Percentiles rank a stretch among this genome's conserved stretches.
These are phyloP conservation scores for Strigamia maritima DNA, from an alignment of 2,888 invertebrate genomes.

Conservation along the genomic window DNA sequence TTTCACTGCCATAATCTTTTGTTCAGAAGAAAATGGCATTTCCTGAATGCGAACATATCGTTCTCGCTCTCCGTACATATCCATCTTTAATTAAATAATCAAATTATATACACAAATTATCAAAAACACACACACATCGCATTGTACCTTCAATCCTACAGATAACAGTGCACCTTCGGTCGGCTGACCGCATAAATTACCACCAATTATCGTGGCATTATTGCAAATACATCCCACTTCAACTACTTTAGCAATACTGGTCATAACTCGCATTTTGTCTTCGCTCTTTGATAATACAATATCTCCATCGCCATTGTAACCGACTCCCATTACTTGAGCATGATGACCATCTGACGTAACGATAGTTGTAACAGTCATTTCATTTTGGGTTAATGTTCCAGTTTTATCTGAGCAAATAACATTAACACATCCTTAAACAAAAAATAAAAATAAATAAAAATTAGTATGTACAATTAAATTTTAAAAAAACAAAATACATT, in stretches of 20 bases:
- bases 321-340: slow-evolving; percentile 89
- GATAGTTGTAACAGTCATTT: slow-evolving; percentile 97
- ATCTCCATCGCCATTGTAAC: slow-evolving; percentile 84
- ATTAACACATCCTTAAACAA: slow-evolving; percentile 67
- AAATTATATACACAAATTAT: not conserved
- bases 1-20: slow-evolving; percentile 98
- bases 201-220: slow-evolving; percentile 84
- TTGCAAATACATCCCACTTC: slow-evolving; percentile 92
- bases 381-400: slow-evolving; percentile 96
- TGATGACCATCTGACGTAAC: slow-evolving; percentile 87
- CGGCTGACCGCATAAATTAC: slow-evolving; percentile 82
- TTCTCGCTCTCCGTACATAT: slow-evolving; percentile 75
- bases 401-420: slow-evolving; percentile 99
- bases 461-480: not conserved
- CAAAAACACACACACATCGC: not conserved
- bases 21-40: slow-evolving; percentile 95
- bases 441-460: not conserved
- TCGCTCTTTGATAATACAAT: slow-evolving; percentile 56
- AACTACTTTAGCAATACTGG: slow-evolving; percentile 62
- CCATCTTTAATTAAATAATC: slow-evolving; percentile 58
- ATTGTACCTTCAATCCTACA: slow-evolving; percentile 74
- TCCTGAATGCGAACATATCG: slow-evolving; percentile 84
- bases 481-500: slow-evolving; percentile 41
- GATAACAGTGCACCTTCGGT: slow-evolving; percentile 96
- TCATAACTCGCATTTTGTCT: slow-evolving; percentile 45